phyloP scores from a whole-genome alignment of 2,113 vertebrate genomes.

The Mesocricetus auratus region DNA sequence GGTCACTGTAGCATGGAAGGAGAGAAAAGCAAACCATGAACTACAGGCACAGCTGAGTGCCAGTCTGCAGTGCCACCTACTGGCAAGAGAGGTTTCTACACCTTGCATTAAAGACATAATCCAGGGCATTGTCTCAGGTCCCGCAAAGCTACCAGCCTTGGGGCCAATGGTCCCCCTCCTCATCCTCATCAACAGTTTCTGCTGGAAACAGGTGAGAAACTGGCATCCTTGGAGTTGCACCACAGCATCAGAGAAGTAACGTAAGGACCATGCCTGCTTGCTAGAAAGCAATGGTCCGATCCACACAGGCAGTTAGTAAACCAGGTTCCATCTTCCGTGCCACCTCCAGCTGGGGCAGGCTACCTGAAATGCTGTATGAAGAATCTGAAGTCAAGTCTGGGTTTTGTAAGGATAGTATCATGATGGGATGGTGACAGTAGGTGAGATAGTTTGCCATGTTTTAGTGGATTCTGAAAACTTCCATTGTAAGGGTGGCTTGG shows the following conservation, averaged over 20 bases:
- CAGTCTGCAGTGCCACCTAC: constrained; percentile 68
- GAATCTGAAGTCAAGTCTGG: neutral
- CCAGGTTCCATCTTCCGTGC: neutral
- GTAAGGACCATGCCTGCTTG: neutral
- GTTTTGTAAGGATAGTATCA: neutral
- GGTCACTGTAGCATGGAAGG: neutral
- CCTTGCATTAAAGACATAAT: neutral
- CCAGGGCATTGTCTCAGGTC: neutral
- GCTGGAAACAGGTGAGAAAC: neutral
- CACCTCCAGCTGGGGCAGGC: neutral
- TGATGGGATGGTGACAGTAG: too few species aligned
- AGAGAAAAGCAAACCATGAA: neutral
- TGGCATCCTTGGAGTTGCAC: neutral
- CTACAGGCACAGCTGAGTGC: neutral
- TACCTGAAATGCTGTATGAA: neutral
- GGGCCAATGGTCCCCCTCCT: neutral
- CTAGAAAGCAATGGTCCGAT: neutral
- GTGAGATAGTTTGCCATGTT: neutral
- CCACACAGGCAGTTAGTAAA: neutral
- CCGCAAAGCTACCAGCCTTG: neutral
- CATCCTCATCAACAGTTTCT: neutral
- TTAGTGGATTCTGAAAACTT: neutral
- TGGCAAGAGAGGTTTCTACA: neutral
- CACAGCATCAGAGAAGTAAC: neutral
- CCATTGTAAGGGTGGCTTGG: neutral